Evolutionary conservation across 2,888 invertebrate species (phyloP).

Genomic region (Latrodectus elegans): DNA sequence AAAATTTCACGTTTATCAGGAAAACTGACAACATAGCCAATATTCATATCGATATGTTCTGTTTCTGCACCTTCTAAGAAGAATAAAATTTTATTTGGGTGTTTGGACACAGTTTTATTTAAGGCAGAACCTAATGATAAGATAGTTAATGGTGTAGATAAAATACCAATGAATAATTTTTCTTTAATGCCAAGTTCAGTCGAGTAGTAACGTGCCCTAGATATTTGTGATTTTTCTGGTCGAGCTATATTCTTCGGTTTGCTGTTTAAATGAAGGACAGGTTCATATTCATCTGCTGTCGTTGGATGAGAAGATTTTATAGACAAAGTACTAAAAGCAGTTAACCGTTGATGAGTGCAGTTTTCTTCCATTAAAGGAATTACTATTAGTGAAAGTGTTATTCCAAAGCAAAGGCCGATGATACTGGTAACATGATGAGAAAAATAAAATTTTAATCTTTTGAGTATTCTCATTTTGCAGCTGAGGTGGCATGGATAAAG

Average conservation of each 20-base stretch:
- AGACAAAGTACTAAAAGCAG: background rate
- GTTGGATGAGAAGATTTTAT: background rate
- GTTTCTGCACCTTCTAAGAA: conserved; percentile 80
- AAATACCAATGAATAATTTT: conserved; percentile 89
- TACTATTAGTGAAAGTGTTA: conserved; percentile 57
- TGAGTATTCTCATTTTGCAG: conserved; percentile 58
- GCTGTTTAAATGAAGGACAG: conserved; percentile 56
- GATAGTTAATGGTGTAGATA: conserved; percentile 75
- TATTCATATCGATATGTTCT: conserved; percentile 72
- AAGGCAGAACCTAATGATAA: conserved; percentile 85
- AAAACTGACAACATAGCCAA: conserved; percentile 87
- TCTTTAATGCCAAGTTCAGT: conserved; percentile 95
- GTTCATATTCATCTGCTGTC: conserved; percentile 62
- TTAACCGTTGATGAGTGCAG: conserved; percentile 19
- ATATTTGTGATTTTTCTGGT: conserved; percentile 47
- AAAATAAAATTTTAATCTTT: conserved; percentile 54
- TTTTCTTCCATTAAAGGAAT: conserved; percentile 57
- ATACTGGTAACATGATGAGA: conserved; percentile 54
- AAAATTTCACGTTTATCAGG: conserved; percentile 85
- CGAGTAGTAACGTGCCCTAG: conserved; percentile 84
- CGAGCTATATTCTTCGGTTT: conserved; percentile 51
- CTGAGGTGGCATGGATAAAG: conserved; percentile 36
- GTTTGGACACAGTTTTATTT: conserved; percentile 90
- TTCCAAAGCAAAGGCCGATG: conserved; percentile 56
- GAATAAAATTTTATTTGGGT: conserved; percentile 88